Conservation (phyloP, 2,888 invertebrate genomes). For the Cantharis flavilabris region DNA sequence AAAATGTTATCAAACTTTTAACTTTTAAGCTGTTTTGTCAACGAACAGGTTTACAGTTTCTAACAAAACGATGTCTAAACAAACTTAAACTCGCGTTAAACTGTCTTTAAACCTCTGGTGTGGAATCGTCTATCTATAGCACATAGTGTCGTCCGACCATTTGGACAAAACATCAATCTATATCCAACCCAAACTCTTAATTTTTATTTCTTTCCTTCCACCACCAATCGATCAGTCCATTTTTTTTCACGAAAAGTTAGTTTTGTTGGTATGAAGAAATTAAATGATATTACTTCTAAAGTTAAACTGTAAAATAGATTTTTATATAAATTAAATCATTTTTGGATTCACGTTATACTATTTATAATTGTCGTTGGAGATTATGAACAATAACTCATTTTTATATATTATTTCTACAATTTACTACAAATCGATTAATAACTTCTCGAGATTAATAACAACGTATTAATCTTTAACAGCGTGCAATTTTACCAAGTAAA, state of each 20-base stretch:
- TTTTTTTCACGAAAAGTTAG: neutral
- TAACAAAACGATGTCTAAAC: slow-evolving; percentile 19
- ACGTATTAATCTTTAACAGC: neutral
- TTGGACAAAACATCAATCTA: slow-evolving; percentile 20
- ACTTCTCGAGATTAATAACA: neutral
- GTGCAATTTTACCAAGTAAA: neutral
- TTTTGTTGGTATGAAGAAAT: neutral
- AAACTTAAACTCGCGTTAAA: slow-evolving; percentile 25
- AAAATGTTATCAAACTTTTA: slow-evolving; percentile 9
- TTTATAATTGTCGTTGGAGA: neutral
- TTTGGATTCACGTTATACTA: neutral
- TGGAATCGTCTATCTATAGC: slow-evolving; percentile 18
- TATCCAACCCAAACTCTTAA: slow-evolving; percentile 12
- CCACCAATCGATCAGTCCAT: neutral
- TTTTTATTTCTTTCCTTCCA: neutral
- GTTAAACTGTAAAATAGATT: neutral
- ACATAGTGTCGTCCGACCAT: slow-evolving; percentile 7
- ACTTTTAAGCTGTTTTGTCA: slow-evolving; percentile 13
- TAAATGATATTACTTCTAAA: neutral
- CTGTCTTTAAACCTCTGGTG: slow-evolving; percentile 22
- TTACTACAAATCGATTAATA: neutral
- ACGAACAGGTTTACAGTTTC: slow-evolving; percentile 15
- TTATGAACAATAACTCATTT: neutral
- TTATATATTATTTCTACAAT: neutral
- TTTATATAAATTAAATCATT: neutral